Conservation (phyloP, 2,888 invertebrate species). For the Spicauda simplicius region DNA sequence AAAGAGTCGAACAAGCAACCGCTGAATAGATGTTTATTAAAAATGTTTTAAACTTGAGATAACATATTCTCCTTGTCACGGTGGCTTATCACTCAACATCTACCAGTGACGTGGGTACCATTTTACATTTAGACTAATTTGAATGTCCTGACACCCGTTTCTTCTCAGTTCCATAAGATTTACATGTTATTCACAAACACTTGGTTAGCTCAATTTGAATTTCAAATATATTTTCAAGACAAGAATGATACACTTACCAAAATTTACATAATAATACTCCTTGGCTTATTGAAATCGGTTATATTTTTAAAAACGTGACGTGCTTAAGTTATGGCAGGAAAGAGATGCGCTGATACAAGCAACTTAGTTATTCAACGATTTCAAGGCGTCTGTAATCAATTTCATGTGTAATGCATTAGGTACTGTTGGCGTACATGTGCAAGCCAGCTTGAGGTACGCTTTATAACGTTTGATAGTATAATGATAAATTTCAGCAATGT, state of each 20-base stretch:
- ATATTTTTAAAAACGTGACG: not conserved
- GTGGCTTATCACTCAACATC: constrained; percentile 3
- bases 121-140: not conserved
- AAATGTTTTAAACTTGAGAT: not conserved
- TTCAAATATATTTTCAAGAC: constrained; percentile 14
- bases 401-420: no score
- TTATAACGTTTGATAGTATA: no score
- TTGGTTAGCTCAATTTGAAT: constrained; percentile 43
- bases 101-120: not conserved
- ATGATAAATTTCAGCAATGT: no score
- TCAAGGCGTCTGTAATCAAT: no score
- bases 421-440: no score
- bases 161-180: not conserved
- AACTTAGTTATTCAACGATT: no score
- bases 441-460: no score
- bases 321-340: no score
- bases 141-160: not conserved
- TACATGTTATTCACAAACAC: constrained; percentile 48
- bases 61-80: not conserved
- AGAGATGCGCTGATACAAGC: no score
- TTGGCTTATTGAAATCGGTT: not conserved
- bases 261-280: constrained; percentile 16
- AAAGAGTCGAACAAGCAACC: no score
- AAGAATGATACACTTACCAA: not conserved
- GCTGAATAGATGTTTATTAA: no score